Percentiles rank a stretch among this genome's conserved stretches.
Evolutionary conservation across 2,888 invertebrate genomes (phyloP).

Genomic region (Xestia rhomboidea): DNA sequence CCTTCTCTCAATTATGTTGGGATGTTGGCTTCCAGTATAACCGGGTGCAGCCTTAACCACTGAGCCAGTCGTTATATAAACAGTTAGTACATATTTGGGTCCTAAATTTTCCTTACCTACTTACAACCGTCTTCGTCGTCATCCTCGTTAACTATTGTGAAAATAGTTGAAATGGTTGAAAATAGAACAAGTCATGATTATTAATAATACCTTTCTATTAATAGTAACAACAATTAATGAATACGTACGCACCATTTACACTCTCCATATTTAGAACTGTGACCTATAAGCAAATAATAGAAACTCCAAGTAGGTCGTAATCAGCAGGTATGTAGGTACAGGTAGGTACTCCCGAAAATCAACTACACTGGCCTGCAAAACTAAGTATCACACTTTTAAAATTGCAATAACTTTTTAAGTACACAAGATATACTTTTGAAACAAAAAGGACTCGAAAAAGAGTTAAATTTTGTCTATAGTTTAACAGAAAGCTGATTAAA

Average conservation of each 20-base stretch:
- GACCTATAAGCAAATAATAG: not conserved
- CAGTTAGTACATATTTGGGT: not conserved
- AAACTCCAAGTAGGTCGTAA: not conserved
- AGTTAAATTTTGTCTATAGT: too few relatives aligned
- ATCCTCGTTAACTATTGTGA: not conserved
- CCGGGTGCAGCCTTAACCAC: not conserved
- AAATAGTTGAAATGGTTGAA: not conserved
- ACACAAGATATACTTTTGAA: too few relatives aligned
- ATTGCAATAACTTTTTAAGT: too few relatives aligned
- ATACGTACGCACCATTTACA: not conserved
- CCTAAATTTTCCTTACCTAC: not conserved
- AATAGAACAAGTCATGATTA: conserved; percentile 12
- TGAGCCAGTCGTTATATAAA: not conserved
- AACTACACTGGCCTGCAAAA: too few relatives aligned
- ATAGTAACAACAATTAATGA: not conserved
- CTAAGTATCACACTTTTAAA: too few relatives aligned
- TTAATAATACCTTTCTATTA: conserved; percentile 6
- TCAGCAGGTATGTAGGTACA: not conserved
- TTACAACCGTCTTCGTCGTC: not conserved
- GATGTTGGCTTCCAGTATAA: not conserved
- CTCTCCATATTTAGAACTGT: not conserved
- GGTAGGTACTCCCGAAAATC: not conserved
- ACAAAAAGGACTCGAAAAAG: too few relatives aligned
- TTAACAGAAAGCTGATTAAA: too few relatives aligned
- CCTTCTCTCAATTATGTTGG: not conserved